A percentile compares a stretch with the other conserved stretches of the same genome.
These are phyloP conservation scores for Prinia subflava DNA, from an alignment of 2,113 vertebrate genomes.

Conservation along the genomic window DNA sequence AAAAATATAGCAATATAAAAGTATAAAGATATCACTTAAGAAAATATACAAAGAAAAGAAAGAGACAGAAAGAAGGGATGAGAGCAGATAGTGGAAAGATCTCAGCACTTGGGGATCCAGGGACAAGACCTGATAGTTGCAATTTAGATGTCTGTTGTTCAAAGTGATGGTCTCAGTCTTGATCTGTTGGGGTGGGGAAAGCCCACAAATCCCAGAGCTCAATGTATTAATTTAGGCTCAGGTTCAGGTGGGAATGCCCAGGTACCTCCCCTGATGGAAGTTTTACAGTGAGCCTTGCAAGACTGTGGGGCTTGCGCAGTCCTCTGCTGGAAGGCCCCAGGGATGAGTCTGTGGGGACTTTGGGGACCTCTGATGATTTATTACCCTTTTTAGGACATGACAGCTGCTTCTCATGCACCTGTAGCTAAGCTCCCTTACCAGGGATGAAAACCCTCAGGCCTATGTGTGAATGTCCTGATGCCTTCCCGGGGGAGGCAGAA, in stretches of 20 bases:
- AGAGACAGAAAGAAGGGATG: not conserved
- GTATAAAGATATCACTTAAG: not conserved
- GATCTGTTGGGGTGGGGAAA: not conserved
- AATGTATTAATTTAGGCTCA: not conserved
- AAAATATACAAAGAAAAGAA: not conserved
- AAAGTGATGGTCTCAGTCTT: not conserved
- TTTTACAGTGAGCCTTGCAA: not conserved
- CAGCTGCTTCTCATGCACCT: not conserved
- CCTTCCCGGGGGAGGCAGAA: not conserved
- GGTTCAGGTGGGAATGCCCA: not conserved
- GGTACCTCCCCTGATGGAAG: not conserved
- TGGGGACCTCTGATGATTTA: not conserved
- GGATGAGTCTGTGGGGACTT: not conserved
- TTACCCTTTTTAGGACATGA: not conserved
- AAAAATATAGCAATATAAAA: not conserved
- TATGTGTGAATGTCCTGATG: too few relatives aligned
- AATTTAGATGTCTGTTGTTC: not conserved
- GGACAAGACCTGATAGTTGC: not conserved
- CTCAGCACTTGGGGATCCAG: not conserved
- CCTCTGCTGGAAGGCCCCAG: not conserved
- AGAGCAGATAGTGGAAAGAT: not conserved
- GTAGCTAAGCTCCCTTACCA: not conserved
- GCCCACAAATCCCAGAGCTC: not conserved
- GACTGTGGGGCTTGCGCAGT: accelerated
- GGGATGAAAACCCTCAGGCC: not conserved